Evolutionary conservation across 2,888 invertebrate genomes (phyloP).

Genomic region (Biston stratarius): DNA sequence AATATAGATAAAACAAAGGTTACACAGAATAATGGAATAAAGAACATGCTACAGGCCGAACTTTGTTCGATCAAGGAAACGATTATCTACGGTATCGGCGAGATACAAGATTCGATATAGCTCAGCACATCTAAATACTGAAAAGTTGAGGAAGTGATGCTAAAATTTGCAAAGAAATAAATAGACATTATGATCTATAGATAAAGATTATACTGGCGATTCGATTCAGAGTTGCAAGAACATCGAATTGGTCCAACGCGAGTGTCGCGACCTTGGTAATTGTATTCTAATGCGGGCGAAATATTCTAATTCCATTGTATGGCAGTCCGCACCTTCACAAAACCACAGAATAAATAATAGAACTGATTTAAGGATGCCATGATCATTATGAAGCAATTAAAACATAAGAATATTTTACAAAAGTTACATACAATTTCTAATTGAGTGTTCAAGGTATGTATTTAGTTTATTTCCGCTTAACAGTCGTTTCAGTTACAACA

Average conservation of each 20-base stretch:
- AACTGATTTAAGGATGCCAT: slow-evolving; percentile 15
- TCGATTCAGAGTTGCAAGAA: slow-evolving; percentile 34
- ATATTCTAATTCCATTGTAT: slow-evolving; percentile 71
- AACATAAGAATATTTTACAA: too few relatives aligned
- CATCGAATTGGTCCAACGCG: slow-evolving; percentile 54
- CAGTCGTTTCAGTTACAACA: too few relatives aligned
- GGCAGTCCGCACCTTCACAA: slow-evolving; percentile 26
- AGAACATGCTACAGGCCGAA: slow-evolving; percentile 1
- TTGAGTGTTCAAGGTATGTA: too few relatives aligned
- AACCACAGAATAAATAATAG: not conserved
- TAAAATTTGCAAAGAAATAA: slow-evolving; percentile 9
- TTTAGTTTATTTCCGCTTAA: too few relatives aligned
- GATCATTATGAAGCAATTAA: not conserved
- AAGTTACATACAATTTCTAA: too few relatives aligned
- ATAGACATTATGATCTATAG: slow-evolving; percentile 20
- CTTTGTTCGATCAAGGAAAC: slow-evolving; percentile 19
- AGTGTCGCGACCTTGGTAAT: slow-evolving; percentile 68
- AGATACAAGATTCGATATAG: slow-evolving; percentile 18
- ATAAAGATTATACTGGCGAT: slow-evolving; percentile 25
- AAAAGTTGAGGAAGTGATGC: slow-evolving; percentile 25
- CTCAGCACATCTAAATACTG: slow-evolving; percentile 4
- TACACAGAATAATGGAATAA: slow-evolving; percentile 11
- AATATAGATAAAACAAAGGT: slow-evolving; percentile 17
- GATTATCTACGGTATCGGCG: slow-evolving; percentile 14
- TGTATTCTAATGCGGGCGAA: slow-evolving; percentile 75